A percentile compares a stretch with the other conserved stretches of the same genome.
These are phyloP conservation scores for Epirrita christyi DNA, from an alignment of 2,888 invertebrate species.

Conservation along the genomic window DNA sequence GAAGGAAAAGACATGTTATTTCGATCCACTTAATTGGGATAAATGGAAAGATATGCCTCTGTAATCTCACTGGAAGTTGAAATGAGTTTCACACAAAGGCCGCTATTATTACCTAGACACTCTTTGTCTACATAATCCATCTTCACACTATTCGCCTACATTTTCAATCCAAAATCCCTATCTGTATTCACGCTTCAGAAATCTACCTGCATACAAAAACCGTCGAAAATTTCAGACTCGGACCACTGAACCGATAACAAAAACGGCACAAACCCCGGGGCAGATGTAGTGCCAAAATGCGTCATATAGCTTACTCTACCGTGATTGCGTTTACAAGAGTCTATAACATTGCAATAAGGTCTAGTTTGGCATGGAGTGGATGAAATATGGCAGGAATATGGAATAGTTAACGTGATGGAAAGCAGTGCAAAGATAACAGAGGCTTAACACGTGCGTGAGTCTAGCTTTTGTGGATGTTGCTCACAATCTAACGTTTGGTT, in stretches of 20 bases:
- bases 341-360: conserved; percentile 25
- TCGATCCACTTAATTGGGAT: no score
- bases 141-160: conserved; percentile 11
- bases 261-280: conserved; percentile 44
- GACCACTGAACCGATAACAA: conserved; percentile 47
- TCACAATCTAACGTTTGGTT: conserved; percentile 1
- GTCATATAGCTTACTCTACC: conserved; percentile 21
- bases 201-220: conserved; percentile 43
- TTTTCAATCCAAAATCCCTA: conserved; percentile 37
- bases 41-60: no score
- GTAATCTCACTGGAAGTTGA: background rate
- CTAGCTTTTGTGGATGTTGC: conserved; percentile 6
- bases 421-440: conserved; percentile 31
- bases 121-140: background rate
- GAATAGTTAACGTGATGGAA: conserved; percentile 31
- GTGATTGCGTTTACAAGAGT: conserved; percentile 24
- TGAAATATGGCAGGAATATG: conserved; percentile 19
- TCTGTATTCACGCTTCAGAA: conserved; percentile 40
- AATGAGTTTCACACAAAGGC: background rate
- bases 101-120: background rate
- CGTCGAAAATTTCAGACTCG: conserved; percentile 41
- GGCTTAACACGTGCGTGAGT: conserved; percentile 17
- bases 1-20: no score
- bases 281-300: conserved; percentile 35
- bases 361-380: conserved; percentile 15